Percentiles rank a stretch among this genome's conserved stretches.
phyloP scores from a whole-genome alignment of 2,888 invertebrate species.

The Cantharis nigra region DNA sequence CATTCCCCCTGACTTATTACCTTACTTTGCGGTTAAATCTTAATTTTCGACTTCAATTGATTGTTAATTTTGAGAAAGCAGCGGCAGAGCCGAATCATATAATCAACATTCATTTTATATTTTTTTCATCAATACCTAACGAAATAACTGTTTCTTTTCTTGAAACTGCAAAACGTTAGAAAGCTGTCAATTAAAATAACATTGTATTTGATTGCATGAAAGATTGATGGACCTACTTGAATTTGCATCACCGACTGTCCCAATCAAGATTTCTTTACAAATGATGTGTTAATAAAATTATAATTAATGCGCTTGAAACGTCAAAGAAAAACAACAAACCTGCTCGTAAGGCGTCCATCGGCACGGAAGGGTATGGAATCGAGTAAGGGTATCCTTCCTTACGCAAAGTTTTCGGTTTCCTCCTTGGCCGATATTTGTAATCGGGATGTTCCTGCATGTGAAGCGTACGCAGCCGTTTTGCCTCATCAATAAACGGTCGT shows the following conservation, averaged over 20 bases:
- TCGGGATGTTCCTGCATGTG: conserved; percentile 96
- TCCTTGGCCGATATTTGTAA: conserved; percentile 89
- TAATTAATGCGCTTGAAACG: neutral
- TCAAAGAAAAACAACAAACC: conserved; percentile 62
- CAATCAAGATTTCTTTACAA: neutral
- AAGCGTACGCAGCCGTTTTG: conserved; percentile 89
- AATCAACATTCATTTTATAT: neutral
- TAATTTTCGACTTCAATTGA: neutral
- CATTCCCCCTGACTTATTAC: neutral
- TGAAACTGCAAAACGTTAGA: conserved; percentile 1
- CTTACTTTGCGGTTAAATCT: neutral
- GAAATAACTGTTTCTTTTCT: neutral
- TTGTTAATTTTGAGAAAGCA: neutral
- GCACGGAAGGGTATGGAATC: conserved; percentile 89
- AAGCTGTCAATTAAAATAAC: conserved; percentile 3
- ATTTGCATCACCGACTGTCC: neutral
- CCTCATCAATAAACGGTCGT: conserved; percentile 96
- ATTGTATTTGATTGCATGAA: neutral
- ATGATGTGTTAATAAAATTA: neutral
- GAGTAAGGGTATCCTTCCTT: conserved; percentile 93
- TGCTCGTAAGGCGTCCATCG: conserved; percentile 85
- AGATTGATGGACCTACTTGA: neutral
- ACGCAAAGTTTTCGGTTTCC: conserved; percentile 85
- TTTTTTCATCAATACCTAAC: neutral
- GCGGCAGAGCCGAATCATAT: neutral